Base-by-base conservation (phyloP, 2,113 vertebrate genomes). In the Capreolus pygargus region DNA sequence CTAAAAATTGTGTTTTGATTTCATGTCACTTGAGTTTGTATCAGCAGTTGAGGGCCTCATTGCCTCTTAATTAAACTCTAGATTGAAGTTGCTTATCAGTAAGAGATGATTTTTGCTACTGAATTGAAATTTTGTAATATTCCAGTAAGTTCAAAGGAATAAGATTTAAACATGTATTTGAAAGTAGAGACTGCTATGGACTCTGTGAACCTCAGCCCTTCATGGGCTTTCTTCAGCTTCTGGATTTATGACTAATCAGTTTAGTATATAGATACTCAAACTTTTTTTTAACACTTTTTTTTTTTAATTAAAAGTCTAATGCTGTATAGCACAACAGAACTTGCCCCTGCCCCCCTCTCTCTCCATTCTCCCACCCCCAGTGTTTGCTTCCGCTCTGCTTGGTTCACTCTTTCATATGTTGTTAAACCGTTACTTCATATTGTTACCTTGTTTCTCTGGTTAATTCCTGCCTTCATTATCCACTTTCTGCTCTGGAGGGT, bases 301-400 rank as follows among this genome's bases (percentile, higher is more conserved):
- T 88, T n/a, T 86, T 17, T 10, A 43, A 3, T n/a, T 10, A 12
- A 43, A 30, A 25, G 27, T 54, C 36, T 16, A n/a, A 11, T 21
- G 14, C 11, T 2, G 3, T 45, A 1, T 39, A 5, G 39, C 14
- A 1, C 3, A 2, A 1, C 10, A 17, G 39, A 43, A 8, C 67
- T 50, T 4, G 0, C 9, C 33, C 6, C 25, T 74, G 30, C 81
- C 16, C 85, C 13, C 12, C 45, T 30, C 61, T 74, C 33, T 81
- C 6, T 13, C 36, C 11, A 0, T 27, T 30, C 52, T 25, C 70
- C 58, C 11, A 2, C 4, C n/a, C 8, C 6, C 21, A 1, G 1
- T 17, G 0, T 33, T 23, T 43, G 74, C 52, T 28, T 15, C 39
- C 6, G 1, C 16, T 33, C 90, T 27, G 14, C 90, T 21, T 23